These are phyloP conservation scores for Protodeltote pygarga DNA, from an alignment of 2,888 invertebrate species.

Conservation along the genomic window DNA sequence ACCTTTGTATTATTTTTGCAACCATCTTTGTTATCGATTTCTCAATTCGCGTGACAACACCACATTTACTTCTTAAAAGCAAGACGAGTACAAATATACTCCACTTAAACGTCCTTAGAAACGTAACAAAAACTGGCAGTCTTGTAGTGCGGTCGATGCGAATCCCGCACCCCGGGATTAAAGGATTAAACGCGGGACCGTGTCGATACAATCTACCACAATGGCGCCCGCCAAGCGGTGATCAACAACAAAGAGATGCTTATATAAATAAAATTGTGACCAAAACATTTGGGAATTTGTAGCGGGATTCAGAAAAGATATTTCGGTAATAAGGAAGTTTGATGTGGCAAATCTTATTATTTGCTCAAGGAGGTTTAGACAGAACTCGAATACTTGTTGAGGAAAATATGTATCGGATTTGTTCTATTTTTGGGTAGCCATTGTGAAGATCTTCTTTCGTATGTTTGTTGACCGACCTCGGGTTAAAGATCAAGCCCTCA, in stretches of 20 bases:
- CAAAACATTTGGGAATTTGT: conserved; percentile 38
- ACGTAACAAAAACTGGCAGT: conserved; percentile 35
- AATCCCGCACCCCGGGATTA: conserved; percentile 53
- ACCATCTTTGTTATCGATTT: no score
- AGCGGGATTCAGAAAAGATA: conserved; percentile 28
- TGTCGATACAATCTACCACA: conserved; percentile 54
- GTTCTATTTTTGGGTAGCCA: no score
- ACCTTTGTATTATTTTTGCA: no score
- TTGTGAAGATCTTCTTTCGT: no score
- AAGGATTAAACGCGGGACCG: conserved; percentile 53
- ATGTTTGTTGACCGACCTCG: no score
- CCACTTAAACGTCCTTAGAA: conserved; percentile 28
- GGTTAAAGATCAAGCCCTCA: no score
- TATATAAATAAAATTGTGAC: conserved; percentile 48
- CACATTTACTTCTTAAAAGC: no score
- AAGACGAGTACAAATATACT: conserved; percentile 4
- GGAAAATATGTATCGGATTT: no score
- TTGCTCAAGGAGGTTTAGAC: conserved; percentile 23
- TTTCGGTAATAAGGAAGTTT: conserved; percentile 28
- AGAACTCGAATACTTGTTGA: conserved; percentile 29
- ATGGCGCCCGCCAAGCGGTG: conserved; percentile 41
- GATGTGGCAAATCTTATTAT: conserved; percentile 36
- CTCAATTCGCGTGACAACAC: no score
- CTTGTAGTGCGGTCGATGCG: conserved; percentile 53
- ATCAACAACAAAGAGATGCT: conserved; percentile 49